Base-by-base conservation (phyloP, 2,888 invertebrate species). In the Nymphalis polychloros region DNA sequence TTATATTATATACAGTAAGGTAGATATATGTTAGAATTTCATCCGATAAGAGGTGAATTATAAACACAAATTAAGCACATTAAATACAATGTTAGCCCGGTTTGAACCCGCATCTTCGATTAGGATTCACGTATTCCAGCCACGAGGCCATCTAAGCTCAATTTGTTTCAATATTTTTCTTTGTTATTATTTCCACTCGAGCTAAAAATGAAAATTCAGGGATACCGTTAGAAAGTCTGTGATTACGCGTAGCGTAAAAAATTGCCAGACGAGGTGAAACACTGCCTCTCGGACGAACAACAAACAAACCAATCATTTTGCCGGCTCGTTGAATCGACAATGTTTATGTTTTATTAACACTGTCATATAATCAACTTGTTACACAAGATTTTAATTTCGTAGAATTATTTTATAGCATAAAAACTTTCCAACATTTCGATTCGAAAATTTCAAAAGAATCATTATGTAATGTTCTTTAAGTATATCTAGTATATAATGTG, bases 201-300 rank as follows among this genome's bases (percentile, higher is more conserved):
- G 1, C 13, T 53, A 57, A 57, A 57, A 57, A 63, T 66, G 49
- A 19, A 70, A 69, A 73, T 55, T 48, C 62, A 52, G 48, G 63
- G 64, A 68, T 64, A 55, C 68, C 60, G 67, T 66, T 76, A 75
- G 78, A 78, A 78, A 78, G 78, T 78, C 65, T 59, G 67, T 67
- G 67, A 76, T 76, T 75, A 74, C 72, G 71, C 63, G 72, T 74
- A 63, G 76, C 79, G 79, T 76, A 75, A 77, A 79, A 79, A 78
- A 80, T 77, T 77, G 76, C 71, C 69, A 67, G 67, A 20, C 67
- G 71, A 75, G 67, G 72, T 73, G 75, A 71, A 77, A 75, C 72
- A 68, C 55, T 57, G 61, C 61, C 57, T 60, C 27, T 49, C 55
- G 35, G 63, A 55, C 67, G 52, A 53, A 68, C 69, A 46, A 70